These are phyloP conservation scores for Brachionus asplanchnoidis DNA, from an alignment of 1,140 invertebrate species.

Conservation along the genomic window DNA sequence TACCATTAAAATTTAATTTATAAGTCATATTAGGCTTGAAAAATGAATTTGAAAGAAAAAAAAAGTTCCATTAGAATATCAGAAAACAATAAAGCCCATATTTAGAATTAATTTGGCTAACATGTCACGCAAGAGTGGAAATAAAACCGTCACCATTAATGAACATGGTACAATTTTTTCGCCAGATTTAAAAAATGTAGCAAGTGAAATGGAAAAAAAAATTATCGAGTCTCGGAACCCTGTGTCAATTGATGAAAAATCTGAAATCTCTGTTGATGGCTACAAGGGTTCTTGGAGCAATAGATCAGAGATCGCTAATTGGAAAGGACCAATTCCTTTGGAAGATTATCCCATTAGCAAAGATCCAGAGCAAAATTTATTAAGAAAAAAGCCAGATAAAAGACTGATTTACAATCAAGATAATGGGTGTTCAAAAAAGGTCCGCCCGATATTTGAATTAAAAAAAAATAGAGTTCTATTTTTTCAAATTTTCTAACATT, in stretches of 20 bases:
- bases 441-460: too few species aligned
- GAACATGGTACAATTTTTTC: background rate
- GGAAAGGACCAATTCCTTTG: background rate
- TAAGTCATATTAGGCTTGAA: background rate
- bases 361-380: slow-evolving; percentile 18
- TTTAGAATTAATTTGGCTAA: background rate
- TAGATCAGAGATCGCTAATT: background rate
- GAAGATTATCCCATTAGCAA: slow-evolving; percentile 16
- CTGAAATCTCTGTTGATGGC: background rate
- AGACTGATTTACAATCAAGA: slow-evolving; percentile 11
- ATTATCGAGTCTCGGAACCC: background rate
- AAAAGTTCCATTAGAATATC: background rate
- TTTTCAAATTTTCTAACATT: too few species aligned
- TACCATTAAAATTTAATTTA: background rate
- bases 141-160: background rate
- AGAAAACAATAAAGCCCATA: background rate
- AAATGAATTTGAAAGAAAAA: background rate
- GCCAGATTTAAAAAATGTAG: background rate
- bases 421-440: too few species aligned
- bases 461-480: too few species aligned
- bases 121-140: background rate
- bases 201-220: background rate
- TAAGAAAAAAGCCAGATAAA: background rate
- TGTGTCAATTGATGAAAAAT: background rate
- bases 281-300: background rate